Evolutionary conservation across 1,140 invertebrate genomes (phyloP), one percentile per base, ranked within the genome.

Genomic region (Drosophila eugracilis): DNA sequence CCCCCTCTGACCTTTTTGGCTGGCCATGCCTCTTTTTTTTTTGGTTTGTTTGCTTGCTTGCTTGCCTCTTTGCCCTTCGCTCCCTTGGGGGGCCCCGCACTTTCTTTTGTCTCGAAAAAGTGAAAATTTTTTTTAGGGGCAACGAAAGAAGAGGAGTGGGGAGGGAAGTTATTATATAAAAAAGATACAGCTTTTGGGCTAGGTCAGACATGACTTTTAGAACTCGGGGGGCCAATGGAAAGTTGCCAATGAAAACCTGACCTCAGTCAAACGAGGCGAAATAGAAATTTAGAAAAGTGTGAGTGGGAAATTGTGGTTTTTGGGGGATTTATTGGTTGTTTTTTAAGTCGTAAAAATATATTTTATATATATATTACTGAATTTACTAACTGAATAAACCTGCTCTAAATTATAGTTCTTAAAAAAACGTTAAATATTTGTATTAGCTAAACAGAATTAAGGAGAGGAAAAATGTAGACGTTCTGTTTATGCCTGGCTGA

Each of bases 61-160:
- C n/a, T n/a, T 14, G 12, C 49, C 15, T 48, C 12, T 47, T 21
- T 14, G 34, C 50, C 22, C 24, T 28, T 24, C 14, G 19, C 24
- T 12, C 45, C 32, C 17, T 21, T 47, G 19, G 28, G 14, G 47
- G 26, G n/a, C n/a, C n/a, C 17, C 32, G 12, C 12, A 53, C 55
- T 74, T 74, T 74, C 71, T 74, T 74, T 67, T 54, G 42, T 47
- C 36, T 50, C 7, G n/a, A 57, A 72, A 72, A 73, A 73, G 70
- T 73, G 67, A 53, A 73, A 48, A 62, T 53, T 45, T 45, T 14
- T 26, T 9, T n/a, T n/a, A n/a, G 22, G 63, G 34, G 22, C 32
- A 19, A 7, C 21, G 12, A 10, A 44, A 22, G 10, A 19, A 39
- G 5, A 17, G 41, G 37, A n/a, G 39, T 39, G 39, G 17, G 36